phyloP scores from a whole-genome alignment of 1,140 invertebrate genomes.

The Kradibia gibbosae region DNA sequence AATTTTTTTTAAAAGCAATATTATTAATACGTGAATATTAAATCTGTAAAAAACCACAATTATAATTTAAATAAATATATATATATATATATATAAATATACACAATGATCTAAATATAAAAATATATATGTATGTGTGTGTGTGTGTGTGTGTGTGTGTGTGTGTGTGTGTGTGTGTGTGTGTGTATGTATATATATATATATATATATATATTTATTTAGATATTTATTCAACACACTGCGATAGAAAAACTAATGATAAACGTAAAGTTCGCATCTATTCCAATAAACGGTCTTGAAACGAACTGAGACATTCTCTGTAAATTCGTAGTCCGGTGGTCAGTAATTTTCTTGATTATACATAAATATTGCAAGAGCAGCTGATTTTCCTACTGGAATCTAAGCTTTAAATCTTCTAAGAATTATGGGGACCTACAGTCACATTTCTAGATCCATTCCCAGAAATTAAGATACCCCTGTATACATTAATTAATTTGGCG shows the following conservation, averaged over 20 bases:
- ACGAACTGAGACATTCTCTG: neutral
- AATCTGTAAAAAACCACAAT: neutral
- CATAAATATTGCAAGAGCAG: neutral
- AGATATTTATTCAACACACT: neutral
- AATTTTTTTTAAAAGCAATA: neutral
- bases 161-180: neutral
- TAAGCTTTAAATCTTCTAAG: neutral
- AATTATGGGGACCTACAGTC: neutral
- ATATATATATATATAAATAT: too few species aligned
- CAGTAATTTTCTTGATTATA: neutral
- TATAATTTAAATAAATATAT: neutral
- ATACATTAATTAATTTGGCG: conserved; percentile 5
- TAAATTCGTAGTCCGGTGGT: neutral
- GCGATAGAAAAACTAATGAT: neutral
- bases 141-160: neutral
- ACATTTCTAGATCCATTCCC: neutral
- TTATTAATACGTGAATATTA: neutral
- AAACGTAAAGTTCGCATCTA: neutral
- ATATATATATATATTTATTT: neutral
- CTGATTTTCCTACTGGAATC: neutral
- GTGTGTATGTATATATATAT: neutral
- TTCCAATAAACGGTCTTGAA: neutral
- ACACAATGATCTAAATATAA: too few species aligned
- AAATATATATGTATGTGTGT: neutral
- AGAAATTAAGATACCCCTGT: neutral